Conservation (phyloP, 2,888 invertebrate genomes). For the Chrysodeixis includens region DNA sequence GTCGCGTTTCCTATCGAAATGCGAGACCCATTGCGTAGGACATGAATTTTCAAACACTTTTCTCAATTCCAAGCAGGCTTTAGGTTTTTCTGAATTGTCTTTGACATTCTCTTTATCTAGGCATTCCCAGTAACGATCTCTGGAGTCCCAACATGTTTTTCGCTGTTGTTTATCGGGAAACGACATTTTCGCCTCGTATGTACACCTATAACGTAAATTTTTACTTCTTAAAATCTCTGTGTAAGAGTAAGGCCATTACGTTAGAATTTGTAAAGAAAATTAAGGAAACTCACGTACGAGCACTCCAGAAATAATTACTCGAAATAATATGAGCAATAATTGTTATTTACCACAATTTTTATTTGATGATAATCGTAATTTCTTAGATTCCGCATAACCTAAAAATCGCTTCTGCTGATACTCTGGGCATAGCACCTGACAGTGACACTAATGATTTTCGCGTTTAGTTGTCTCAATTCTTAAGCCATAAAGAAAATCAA, state of each 20-base stretch:
- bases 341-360: conserved; percentile 47
- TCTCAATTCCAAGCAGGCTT: conserved; percentile 92
- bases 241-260: conserved; percentile 20
- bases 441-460: neutral
- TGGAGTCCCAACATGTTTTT: conserved; percentile 94
- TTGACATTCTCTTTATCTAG: conserved; percentile 92
- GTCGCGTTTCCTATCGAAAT: conserved; percentile 97
- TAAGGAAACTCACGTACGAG: conserved; percentile 50
- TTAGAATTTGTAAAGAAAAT: conserved; percentile 20
- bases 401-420: conserved; percentile 11
- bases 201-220: conserved; percentile 80
- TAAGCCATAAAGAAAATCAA: neutral
- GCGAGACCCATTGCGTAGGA: conserved; percentile 96
- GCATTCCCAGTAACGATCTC: conserved; percentile 97
- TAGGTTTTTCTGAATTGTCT: conserved; percentile 87
- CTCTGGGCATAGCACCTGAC: neutral
- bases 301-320: conserved; percentile 59
- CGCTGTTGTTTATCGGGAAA: conserved; percentile 94
- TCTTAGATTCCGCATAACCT: conserved; percentile 37
- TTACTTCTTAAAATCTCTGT: conserved; percentile 41
- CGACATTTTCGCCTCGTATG: conserved; percentile 90
- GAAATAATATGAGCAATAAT: conserved; percentile 31
- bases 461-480: neutral
- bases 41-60: conserved; percentile 93
- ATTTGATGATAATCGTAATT: conserved; percentile 26